Conservation (phyloP, 2,113 vertebrate genomes). For the Phalacrocorax carbo region DNA sequence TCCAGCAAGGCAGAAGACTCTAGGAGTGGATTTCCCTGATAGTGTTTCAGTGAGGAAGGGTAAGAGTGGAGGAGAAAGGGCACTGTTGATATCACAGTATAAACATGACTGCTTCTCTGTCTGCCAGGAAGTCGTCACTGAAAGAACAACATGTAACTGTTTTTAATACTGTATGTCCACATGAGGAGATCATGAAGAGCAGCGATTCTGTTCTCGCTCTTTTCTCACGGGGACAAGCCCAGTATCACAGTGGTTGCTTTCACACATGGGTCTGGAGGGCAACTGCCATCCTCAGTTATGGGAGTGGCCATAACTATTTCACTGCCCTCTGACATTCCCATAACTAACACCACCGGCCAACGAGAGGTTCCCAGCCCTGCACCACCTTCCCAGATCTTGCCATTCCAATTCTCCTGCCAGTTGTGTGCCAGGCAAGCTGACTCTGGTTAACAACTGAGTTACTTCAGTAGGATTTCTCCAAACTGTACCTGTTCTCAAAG, state of each 20-base stretch:
- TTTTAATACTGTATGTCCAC: background rate
- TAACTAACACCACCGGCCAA: background rate
- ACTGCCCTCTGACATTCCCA: background rate
- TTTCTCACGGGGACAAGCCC: background rate
- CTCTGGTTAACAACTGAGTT: background rate
- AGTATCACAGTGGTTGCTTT: background rate
- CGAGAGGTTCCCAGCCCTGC: background rate
- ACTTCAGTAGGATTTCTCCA: background rate
- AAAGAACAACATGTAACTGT: background rate
- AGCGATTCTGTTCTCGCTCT: background rate
- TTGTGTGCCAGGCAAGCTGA: background rate
- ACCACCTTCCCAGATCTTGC: background rate
- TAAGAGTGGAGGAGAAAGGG: background rate
- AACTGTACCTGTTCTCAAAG: background rate
- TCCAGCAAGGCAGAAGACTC: background rate
- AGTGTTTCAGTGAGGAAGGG: background rate
- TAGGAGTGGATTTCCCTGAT: background rate
- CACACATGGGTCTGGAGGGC: background rate
- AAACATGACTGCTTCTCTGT: background rate
- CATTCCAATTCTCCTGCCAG: background rate
- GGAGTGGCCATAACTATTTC: background rate
- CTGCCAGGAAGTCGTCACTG: background rate
- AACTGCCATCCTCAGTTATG: background rate
- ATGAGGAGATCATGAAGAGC: background rate
- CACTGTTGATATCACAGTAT: background rate